Base-by-base conservation (phyloP, 2,888 invertebrate species). In the Formica aserva region DNA sequence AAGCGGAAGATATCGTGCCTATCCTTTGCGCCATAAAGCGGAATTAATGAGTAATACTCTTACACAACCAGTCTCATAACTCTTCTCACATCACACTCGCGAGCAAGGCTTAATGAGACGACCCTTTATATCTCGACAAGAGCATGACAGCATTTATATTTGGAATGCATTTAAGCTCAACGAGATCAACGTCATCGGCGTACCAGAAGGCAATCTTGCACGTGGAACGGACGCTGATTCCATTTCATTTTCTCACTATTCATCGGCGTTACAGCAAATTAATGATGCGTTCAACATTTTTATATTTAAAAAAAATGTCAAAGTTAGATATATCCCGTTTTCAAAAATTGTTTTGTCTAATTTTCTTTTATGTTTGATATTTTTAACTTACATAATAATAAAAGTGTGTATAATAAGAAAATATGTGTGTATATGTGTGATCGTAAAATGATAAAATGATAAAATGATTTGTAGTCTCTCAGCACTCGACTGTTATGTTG, bases 11-110 rank as follows among this genome's bases (percentile, higher is more conserved):
- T n/a, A 38, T 71, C 29, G n/a, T 4, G 29, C 13, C 15, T 66
- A 63, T 62, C 26, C 29, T 48, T 26, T 13, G 15, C 5, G 57
- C 22, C 18, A 57, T 66, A 67, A 81, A 66, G 35, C 57, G 9
- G 57, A 78, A 80, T 80, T 57, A 72, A 83, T 65, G 81, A 69
- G 48, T 71, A 55, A 57, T 69, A 60, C 55, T 71, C 65, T 80
- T 57, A 45, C 65, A 65, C 63, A 77, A 80, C 66, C 66, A 63
- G 69, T 82, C 85, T 62, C 60, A 76, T 80, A 85, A 85, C 71
- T 78, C 74, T 55, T 69, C 75, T 62, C n/a, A 35, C 69, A 57
- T 38, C 38, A 32, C 29, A 52, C 8, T 63, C 9, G n/a, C 32
- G 38, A 75, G 8, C 29, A 13, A 9, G 35, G n/a, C 65, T 74